Evolutionary conservation across 2,113 vertebrate species (phyloP).

Genomic region (Grus americana): DNA sequence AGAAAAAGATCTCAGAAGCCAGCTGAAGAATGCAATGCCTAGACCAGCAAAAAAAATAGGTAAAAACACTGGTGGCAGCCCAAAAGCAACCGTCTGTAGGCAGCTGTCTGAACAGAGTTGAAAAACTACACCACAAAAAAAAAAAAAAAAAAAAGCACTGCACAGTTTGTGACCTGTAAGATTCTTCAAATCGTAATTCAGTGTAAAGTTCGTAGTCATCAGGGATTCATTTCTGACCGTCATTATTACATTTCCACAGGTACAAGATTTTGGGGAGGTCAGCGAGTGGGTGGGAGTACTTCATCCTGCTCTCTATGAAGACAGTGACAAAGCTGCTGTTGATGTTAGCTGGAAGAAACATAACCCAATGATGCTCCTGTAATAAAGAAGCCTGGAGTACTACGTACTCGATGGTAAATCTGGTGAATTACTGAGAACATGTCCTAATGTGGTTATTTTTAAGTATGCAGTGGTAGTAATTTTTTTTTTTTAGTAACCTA

Average conservation of each 20-base stretch:
- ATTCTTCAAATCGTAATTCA: background rate
- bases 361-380: background rate
- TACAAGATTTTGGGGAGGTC: background rate
- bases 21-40: background rate
- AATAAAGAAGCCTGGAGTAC: background rate
- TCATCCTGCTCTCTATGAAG: background rate
- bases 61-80: background rate
- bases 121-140: background rate
- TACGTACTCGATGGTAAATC: background rate
- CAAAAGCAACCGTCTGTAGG: background rate
- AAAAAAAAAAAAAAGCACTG: background rate
- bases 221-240: background rate
- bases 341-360: background rate
- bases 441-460: background rate
- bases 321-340: background rate
- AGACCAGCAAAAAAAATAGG: background rate
- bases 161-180: background rate
- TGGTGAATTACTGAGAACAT: background rate
- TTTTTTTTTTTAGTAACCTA: background rate
- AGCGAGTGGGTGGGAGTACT: background rate
- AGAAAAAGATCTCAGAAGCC: background rate
- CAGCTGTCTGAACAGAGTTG: background rate
- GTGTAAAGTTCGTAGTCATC: background rate
- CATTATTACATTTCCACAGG: background rate
- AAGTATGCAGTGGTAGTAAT: background rate